Evolutionary conservation across 2,888 invertebrate species (phyloP), one percentile per base, ranked within the genome.

Genomic region (Dinocampus coccinellae): DNA sequence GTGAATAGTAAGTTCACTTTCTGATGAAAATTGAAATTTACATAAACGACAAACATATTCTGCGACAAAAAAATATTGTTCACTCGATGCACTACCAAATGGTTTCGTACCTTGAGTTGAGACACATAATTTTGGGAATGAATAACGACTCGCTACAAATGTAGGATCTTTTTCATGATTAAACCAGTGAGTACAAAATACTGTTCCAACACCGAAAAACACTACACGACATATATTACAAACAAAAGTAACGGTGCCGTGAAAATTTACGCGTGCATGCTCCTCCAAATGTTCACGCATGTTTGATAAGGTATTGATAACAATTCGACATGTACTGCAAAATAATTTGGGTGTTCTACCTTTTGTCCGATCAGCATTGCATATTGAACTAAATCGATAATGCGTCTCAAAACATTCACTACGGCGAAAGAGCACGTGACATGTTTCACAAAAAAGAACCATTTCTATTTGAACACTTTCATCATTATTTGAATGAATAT

Each of bases 151-250:
- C 0, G 84, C 83, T 0, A 83, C 70, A 63, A 83, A 86, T 20
- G 75, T 78, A 0, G 79, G 63, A 55, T 85, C 76, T 24, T 80
- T 84, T 9, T 72, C 67, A 33, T 87, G 87, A 34, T 77, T 78
- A 13, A 75, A 77, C 83, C 86, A 86, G 57, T 87, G 87, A 1
- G 73, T 76, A 16, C 80, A 81, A 58, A 87, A 87, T 0, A 83
- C 65, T 0, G 73, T 71, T 0, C 86, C 86, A 16, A 81, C 76
- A 3, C 84, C 83, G 24, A 81, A 78, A 47, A 87, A 87, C 0
- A 84, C 74, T 0, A 87, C 80, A 24, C 83, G 81, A 34, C 87
- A 87, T 4, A 86, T 83, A 34, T 85, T 83, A 47, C 87, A 87
- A 1, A 81, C 74, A 36, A 84, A 83, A 0, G 79, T 79, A 1